phyloP scores from a whole-genome alignment of 2,797 vertebrate genomes.

The Calcarius lapponicus region DNA sequence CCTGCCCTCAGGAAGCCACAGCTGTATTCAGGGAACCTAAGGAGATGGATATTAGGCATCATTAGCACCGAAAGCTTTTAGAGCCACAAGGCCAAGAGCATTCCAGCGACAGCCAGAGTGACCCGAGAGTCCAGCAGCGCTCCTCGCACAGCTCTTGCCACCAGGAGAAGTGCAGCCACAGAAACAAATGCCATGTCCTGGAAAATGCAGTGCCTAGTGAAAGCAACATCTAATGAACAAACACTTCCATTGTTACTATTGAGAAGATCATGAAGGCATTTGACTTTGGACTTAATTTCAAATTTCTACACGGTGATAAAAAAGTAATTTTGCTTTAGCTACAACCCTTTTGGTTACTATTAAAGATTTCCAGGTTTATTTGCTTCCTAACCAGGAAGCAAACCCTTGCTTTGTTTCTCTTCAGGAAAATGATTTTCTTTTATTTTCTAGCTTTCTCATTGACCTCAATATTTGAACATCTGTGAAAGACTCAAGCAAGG shows the following conservation, averaged over 20 bases:
- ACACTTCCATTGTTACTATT: neutral
- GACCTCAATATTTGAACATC: neutral
- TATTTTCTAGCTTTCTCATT: neutral
- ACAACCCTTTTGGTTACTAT: neutral
- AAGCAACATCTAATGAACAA: neutral
- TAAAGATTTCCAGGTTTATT: neutral
- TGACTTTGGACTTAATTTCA: neutral
- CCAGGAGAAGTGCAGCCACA: neutral
- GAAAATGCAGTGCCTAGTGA: neutral
- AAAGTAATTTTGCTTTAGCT: neutral
- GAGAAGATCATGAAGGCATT: neutral
- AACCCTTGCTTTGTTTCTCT: neutral
- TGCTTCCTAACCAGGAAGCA: neutral
- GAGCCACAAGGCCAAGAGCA: neutral
- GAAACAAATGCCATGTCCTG: neutral
- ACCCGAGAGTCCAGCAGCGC: neutral
- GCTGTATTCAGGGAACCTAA: neutral
- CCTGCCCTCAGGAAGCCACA: neutral
- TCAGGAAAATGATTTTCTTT: neutral
- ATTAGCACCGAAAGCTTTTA: fast-evolving
- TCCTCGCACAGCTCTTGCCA: neutral
- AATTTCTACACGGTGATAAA: neutral
- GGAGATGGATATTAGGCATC: neutral
- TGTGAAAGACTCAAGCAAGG: neutral
- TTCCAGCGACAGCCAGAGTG: neutral